Evolutionary conservation across 1,140 invertebrate species (phyloP), one percentile per base, ranked within the genome.

Genomic region (Anoplolepis gracilipes): DNA sequence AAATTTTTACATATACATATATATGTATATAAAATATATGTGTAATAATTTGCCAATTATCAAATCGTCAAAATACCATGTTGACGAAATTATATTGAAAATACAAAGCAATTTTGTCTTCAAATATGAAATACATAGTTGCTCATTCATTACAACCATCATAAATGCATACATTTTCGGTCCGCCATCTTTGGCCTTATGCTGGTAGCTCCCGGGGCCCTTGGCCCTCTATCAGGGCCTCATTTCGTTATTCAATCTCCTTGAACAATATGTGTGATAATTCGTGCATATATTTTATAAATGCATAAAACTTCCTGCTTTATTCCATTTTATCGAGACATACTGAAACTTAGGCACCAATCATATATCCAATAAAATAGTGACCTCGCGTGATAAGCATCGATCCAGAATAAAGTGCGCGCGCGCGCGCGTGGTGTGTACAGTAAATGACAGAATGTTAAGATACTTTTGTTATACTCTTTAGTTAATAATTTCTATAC

Each of bases 381-480:
- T 82, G 67, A 70, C 53, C 53, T 72, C 53, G 36, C 36, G 36
- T 22, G 46, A 55, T 72, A 53, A 36, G 25, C 78, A 82, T 82
- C 25, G 67, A 82, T 82, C 78, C 78, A 82, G 67, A 73, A 46
- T 61, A 13, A 73, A 6, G 19, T 13, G 65, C 65, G 36, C 33
- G 78, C 46, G 11, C 28, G 57, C 4, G 6, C 13, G 25, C 42
- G 8, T 46, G 25, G 67, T 53, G 16, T 19, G 57, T 79, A 67
- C 42, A 67, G 62, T 79, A 25, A 1, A 8, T 28, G 61, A 55
- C 76, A 79, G 5, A 67, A 79, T 22, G 39, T 13, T 77, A 46
- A 49, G 70, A 42, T 16, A 7, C 5, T 42, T 28, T 76, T 22
- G 22, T 13, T 46, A 13, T 42, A 11, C 28, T 78, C 28, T 78